phyloP scores from a whole-genome alignment of 2,888 invertebrate genomes.

The Encarsia formosa region DNA sequence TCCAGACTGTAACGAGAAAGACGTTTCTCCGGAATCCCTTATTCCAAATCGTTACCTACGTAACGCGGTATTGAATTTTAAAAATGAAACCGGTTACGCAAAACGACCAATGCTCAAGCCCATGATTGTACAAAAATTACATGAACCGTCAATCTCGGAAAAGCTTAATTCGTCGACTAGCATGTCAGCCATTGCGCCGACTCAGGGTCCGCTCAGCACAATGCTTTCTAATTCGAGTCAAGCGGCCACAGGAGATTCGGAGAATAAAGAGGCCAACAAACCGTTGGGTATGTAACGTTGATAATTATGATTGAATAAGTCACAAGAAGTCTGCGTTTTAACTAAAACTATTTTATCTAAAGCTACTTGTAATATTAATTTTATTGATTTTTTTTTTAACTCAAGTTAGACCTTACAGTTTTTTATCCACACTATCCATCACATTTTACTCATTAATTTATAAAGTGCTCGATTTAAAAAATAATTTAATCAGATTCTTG shows the following conservation, averaged over 20 bases:
- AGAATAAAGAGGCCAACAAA: slow-evolving; percentile 15
- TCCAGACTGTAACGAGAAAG: slow-evolving; percentile 89
- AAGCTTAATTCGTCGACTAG: slow-evolving; percentile 9
- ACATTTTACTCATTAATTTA: too few species aligned
- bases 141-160: slow-evolving; percentile 17
- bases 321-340: too few species aligned
- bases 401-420: too few species aligned
- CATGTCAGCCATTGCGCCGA: slow-evolving; percentile 11
- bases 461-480: too few species aligned
- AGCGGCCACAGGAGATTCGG: neutral
- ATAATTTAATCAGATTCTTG: too few species aligned
- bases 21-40: slow-evolving; percentile 86
- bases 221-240: too few species aligned
- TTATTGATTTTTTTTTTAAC: too few species aligned
- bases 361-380: too few species aligned
- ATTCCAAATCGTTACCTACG: slow-evolving; percentile 90
- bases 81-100: slow-evolving; percentile 87
- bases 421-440: too few species aligned
- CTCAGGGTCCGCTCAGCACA: slow-evolving; percentile 1
- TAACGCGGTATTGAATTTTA: slow-evolving; percentile 83
- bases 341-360: too few species aligned
- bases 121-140: too few species aligned
- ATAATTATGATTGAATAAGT: too few species aligned
- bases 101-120: slow-evolving; percentile 46
- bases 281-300: slow-evolving; percentile 11